Percentiles rank a stretch among this genome's conserved stretches.
These are phyloP conservation scores for Hirundo rustica DNA, from an alignment of 2,797 vertebrate genomes.

Conservation along the genomic window DNA sequence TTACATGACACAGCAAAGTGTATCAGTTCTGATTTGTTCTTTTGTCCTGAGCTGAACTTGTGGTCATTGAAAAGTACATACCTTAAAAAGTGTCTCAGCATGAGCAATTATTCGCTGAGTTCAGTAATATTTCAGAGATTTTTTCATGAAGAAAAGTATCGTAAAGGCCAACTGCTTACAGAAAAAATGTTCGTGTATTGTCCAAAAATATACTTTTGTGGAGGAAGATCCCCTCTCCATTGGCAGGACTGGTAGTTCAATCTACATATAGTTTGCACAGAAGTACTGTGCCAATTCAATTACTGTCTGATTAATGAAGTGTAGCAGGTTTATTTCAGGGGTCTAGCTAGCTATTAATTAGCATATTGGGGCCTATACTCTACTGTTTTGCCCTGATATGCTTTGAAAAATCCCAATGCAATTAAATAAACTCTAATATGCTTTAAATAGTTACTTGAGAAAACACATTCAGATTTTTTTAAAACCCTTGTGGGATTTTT, in stretches of 20 bases:
- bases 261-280: conserved; percentile 77
- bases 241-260: conserved; percentile 72
- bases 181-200: conserved; percentile 10
- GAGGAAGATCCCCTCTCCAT: conserved; percentile 47
- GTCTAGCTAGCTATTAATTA: conserved; percentile 82
- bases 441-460: conserved; percentile 81
- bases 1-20: conserved; percentile 66
- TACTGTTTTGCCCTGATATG: conserved; percentile 80
- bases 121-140: not conserved
- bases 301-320: conserved; percentile 84
- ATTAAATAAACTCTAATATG: conserved; percentile 81
- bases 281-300: conserved; percentile 83
- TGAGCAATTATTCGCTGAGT: not conserved
- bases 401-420: conserved; percentile 80
- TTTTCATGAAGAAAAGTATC: conserved; percentile 2
- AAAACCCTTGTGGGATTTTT: conserved; percentile 71
- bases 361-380: conserved; percentile 79
- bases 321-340: conserved; percentile 81
- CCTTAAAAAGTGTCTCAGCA: conserved; percentile 8
- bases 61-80: conserved; percentile 18
- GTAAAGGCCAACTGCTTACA: not conserved
- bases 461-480: conserved; percentile 74
- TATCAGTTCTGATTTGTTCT: conserved; percentile 44
- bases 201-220: not conserved
- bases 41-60: conserved; percentile 45